phyloP scores from a whole-genome alignment of 2,113 vertebrate species.

The Egretta garzetta region DNA sequence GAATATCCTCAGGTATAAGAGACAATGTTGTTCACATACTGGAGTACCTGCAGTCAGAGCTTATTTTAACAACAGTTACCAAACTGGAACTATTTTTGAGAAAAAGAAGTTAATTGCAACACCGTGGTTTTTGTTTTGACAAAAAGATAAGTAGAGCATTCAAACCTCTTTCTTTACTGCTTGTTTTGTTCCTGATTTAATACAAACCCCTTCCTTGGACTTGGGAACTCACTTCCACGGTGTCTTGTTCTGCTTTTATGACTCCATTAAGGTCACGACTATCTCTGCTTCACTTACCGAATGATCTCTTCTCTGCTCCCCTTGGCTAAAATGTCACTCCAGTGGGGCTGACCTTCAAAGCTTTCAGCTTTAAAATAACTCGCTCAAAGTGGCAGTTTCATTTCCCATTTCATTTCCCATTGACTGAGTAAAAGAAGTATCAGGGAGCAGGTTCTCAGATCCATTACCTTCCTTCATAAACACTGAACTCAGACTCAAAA shows the following conservation, averaged over 20 bases:
- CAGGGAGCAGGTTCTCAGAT: background rate
- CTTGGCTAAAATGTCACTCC: slow-evolving; percentile 38
- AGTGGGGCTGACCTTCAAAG: slow-evolving; percentile 52
- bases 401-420: background rate
- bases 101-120: background rate
- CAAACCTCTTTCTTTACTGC: background rate
- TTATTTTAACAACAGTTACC: background rate
- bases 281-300: background rate
- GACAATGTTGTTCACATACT: background rate
- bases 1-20: background rate
- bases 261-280: slow-evolving; percentile 30
- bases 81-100: background rate
- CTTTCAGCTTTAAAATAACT: slow-evolving; percentile 48
- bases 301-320: background rate
- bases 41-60: background rate
- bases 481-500: background rate
- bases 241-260: background rate
- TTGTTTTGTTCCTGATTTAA: background rate
- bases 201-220: background rate
- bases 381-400: slow-evolving; percentile 5
- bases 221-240: background rate
- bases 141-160: background rate
- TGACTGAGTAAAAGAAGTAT: slow-evolving; percentile 6
- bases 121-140: background rate
- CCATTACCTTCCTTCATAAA: background rate